Conservation (phyloP, 2,113 vertebrate species). For the Mesitornis unicolor region DNA sequence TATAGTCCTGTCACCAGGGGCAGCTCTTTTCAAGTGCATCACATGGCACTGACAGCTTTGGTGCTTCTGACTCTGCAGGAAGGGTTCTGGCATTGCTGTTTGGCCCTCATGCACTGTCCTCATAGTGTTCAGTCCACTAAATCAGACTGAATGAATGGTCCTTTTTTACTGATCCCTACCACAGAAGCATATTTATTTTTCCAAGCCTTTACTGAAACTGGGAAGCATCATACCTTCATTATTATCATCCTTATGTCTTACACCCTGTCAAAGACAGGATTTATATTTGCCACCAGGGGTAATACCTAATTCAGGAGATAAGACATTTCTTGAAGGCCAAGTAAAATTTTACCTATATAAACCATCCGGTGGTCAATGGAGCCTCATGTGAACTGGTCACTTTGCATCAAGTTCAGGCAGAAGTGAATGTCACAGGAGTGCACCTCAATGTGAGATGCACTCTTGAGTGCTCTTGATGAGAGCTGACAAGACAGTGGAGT, state of each 20-base stretch:
- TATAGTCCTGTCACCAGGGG: neutral
- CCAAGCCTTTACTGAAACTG: neutral
- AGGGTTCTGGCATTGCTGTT: neutral
- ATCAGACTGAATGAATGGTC: fast-evolving
- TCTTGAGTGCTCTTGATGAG: fast-evolving
- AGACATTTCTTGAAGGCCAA: neutral
- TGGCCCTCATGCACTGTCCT: neutral
- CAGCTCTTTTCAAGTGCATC: neutral
- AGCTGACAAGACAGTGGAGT: neutral
- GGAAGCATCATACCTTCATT: neutral
- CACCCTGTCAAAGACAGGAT: neutral
- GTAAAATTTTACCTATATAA: neutral
- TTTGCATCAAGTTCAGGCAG: neutral
- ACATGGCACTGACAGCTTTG: neutral
- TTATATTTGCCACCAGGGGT: neutral
- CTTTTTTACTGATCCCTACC: neutral
- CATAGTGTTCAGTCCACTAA: neutral
- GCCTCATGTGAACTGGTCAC: neutral
- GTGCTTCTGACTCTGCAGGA: neutral
- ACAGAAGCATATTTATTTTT: neutral
- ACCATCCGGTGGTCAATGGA: neutral
- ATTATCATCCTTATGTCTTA: neutral
- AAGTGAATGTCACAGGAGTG: neutral
- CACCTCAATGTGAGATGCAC: no score
- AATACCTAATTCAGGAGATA: neutral